Evolutionary conservation across 2,888 invertebrate genomes (phyloP), one percentile per base, ranked within the genome.

Genomic region (Drymonia ruficornis): DNA sequence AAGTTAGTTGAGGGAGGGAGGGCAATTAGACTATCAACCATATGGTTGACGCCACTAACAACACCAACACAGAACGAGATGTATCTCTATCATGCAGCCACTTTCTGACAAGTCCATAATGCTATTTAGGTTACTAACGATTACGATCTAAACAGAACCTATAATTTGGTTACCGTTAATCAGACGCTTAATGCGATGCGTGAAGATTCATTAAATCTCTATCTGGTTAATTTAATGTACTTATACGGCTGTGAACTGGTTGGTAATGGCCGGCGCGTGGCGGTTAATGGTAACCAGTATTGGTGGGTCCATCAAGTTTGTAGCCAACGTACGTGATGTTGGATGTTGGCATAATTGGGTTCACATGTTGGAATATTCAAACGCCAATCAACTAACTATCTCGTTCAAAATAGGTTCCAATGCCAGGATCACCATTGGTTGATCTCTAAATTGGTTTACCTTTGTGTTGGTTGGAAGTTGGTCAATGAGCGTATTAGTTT

Each of bases 201-300:
- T 18, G 28, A 45, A 15, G 28, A 43, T 23, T 45, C n/a, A 45
- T 45, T 45, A 45, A 28, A 19, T 34, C 18, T 49, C 36, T 38
- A 42, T 15, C 28, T 28, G 49, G 28, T 49, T 49, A 8, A 49
- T 53, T 54, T 56, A 46, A 55, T 51, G 51, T 50, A 52, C 48
- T 55, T 55, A 54, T 38, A 42, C 38, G 38, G 23, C 29, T 45
- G 11, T 19, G 43, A 48, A 54, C 31, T 45, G 15, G 36, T 28
- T 31, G 31, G 42, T 52, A 60, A 58, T 53, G 53, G 60, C 63
- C 34, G 44, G 60, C 63, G 52, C 65, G 67, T 65, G 68, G 69
- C 63, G 60, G 56, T 70, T 72, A 67, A 67, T 73, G 78, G 76
- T 77, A 79, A 77, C 69, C 63, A 64, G 62, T n/a, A 67, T 63